These are phyloP conservation scores for Rhagonycha lutea DNA, from an alignment of 2,888 invertebrate genomes.

Conservation along the genomic window DNA sequence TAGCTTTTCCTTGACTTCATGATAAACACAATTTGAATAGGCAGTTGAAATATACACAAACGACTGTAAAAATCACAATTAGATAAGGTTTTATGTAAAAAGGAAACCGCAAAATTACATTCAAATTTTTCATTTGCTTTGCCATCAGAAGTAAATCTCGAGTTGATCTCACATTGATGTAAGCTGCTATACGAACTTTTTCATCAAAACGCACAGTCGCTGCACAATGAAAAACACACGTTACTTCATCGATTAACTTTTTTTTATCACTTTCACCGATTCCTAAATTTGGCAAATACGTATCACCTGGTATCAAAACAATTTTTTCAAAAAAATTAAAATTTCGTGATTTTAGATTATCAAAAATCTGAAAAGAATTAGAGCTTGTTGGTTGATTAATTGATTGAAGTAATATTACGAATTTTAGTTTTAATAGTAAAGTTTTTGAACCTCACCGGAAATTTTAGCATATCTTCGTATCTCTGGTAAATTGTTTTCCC, in stretches of 20 bases:
- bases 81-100: not conserved
- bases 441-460: not conserved
- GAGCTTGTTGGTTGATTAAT: too few species aligned
- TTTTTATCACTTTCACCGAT: constrained; percentile 55
- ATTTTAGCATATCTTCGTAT: not conserved
- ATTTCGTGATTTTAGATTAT: constrained; percentile 53
- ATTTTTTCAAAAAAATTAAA: constrained; percentile 57
- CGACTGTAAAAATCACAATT: constrained; percentile 48
- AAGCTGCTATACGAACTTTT: constrained; percentile 54
- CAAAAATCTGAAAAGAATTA: too few species aligned
- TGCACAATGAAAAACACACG: constrained; percentile 55
- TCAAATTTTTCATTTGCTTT: constrained; percentile 60
- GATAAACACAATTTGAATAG: constrained; percentile 65
- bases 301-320: constrained; percentile 58
- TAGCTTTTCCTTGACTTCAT: constrained; percentile 60
- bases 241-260: constrained; percentile 56
- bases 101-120: constrained; percentile 51
- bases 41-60: constrained; percentile 69
- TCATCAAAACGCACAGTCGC: constrained; percentile 62
- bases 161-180: constrained; percentile 58
- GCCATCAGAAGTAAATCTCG: constrained; percentile 56
- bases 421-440: too few species aligned
- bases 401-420: too few species aligned
- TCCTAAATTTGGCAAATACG: constrained; percentile 55
- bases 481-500: not conserved